phyloP scores from a whole-genome alignment of 1,140 invertebrate genomes.

The Drosophila nebulosa region DNA sequence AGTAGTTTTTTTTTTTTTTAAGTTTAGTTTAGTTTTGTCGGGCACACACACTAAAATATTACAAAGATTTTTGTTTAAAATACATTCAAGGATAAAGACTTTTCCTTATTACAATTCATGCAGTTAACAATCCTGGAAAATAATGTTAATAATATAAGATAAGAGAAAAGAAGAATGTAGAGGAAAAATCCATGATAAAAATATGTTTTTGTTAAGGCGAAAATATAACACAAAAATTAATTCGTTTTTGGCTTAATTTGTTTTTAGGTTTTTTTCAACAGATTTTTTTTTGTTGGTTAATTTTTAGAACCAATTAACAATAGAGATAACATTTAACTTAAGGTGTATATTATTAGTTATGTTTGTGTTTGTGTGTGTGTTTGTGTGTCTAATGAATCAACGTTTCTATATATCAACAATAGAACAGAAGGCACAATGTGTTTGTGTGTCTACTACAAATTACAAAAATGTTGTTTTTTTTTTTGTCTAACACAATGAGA shows the following conservation, averaged over 20 bases:
- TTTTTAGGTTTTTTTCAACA: not conserved
- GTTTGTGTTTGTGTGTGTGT: constrained; percentile 1
- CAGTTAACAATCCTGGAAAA: constrained; percentile 81
- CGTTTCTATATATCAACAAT: constrained; percentile 31
- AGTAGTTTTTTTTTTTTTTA: constrained; percentile 14
- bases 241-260: not conserved
- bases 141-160: constrained; percentile 41
- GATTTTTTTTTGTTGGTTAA: not conserved
- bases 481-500: not conserved
- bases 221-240: constrained; percentile 6
- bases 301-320: constrained; percentile 3
- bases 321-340: not conserved
- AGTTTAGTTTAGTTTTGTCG: constrained; percentile 37
- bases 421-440: constrained; percentile 68
- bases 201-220: not conserved
- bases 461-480: constrained; percentile 9
- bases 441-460: constrained; percentile 45
- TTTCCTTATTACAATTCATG: constrained; percentile 81
- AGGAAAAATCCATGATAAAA: constrained; percentile 39
- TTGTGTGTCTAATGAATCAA: constrained; percentile 2
- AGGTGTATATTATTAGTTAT: constrained; percentile 26
- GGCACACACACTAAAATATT: constrained; percentile 38
- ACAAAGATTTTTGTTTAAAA: constrained; percentile 66
- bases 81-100: constrained; percentile 75
- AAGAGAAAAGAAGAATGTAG: constrained; percentile 33